A percentile compares a stretch with the other conserved stretches of the same genome.
Conservation (phyloP, 2,888 invertebrate genomes). For the Xylota segnis region DNA sequence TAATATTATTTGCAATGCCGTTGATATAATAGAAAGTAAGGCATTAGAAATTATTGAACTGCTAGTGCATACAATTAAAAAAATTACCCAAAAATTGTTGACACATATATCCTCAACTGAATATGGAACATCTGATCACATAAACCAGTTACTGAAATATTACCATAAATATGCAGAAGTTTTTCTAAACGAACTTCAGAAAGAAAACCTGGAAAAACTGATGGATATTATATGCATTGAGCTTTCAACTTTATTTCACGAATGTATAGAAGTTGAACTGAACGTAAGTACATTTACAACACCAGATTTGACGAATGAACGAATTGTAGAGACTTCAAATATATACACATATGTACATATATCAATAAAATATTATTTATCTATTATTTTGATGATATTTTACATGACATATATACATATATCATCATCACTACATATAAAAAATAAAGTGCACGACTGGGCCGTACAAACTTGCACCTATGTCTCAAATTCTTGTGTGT, state of each 20-base stretch:
- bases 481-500: too few species aligned
- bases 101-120: neutral
- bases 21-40: slow-evolving; percentile 23
- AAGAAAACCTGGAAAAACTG: neutral
- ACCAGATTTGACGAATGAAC: too few species aligned
- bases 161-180: neutral
- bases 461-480: too few species aligned
- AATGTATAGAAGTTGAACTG: neutral
- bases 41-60: slow-evolving; percentile 9
- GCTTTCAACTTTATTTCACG: neutral
- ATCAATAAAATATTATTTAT: too few species aligned
- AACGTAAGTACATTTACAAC: slow-evolving; percentile 20
- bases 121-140: neutral
- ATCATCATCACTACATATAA: too few species aligned
- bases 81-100: neutral
- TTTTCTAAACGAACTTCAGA: slow-evolving; percentile 9
- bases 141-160: neutral
- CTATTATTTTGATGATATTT: too few species aligned
- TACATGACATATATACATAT: too few species aligned
- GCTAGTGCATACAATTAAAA: neutral
- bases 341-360: too few species aligned
- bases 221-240: neutral
- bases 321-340: too few species aligned
- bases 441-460: too few species aligned
- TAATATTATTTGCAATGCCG: slow-evolving; percentile 25